Evolutionary conservation across 2,113 vertebrate species (phyloP), one percentile per base, ranked within the genome.

Genomic region (Calypte anna): DNA sequence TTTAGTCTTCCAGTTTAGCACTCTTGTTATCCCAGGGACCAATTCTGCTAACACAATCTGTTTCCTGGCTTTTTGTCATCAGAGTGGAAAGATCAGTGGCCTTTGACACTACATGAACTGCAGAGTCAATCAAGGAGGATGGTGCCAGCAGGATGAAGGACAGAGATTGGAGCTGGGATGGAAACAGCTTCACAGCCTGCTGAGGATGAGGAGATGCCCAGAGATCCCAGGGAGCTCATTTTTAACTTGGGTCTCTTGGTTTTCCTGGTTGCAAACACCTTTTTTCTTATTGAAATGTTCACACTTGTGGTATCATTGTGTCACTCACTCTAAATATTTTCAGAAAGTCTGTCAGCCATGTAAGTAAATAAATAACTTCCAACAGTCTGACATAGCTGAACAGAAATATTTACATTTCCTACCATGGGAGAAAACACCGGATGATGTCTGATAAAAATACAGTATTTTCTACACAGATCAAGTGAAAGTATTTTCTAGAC

Each of bases 51-150:
- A 84, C 63, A 90, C 91, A 97, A 96, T 96, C 93, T 95, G 75
- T 92, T 97, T 96, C 86, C 88, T 90, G 89, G 78, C 82, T 94
- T 95, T 97, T 97, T 96, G 93, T 96, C 90, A 81, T 83, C 61
- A 46, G 43, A 96, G 75, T 91, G 97, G 91, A 97, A 98, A 96
- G 97, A 97, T 98, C 97, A 97, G 88, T 57, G 94, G 93, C 93
- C 93, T 98, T 94, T 98, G 96, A 97, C 97, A 96, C 27, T 54
- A 61, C 36, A 10, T 93, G 91, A 97, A 58, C 80, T 91, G 61
- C 57, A 21, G 16, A 82, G 80, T 90, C 66, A 94, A 90, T 88
- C 53, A 74, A 64, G 80, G 48, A 55, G 63, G 66, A 82, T 33
- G 38, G 57, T 2, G 12, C 63, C 68, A 91, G 40, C 63, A 25